Conservation (phyloP, 2,113 vertebrate species). For the Rhombomys opimus region DNA sequence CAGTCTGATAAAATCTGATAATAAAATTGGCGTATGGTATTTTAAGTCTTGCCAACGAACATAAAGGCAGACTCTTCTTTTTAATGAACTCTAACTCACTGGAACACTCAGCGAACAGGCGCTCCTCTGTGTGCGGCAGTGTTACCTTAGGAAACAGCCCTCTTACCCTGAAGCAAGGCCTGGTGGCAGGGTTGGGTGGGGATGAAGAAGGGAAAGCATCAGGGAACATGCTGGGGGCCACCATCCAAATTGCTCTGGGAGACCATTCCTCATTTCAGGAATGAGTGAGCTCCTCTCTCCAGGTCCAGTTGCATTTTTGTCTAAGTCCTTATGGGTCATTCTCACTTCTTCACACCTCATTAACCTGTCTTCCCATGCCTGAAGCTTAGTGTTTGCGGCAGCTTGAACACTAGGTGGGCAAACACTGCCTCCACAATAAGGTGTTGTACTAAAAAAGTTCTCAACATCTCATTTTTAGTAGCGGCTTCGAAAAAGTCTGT, state of each 20-base stretch:
- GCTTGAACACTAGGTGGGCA: background rate
- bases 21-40: background rate
- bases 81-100: background rate
- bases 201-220: background rate
- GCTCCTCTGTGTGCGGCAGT: fast-evolving
- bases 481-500: conserved; percentile 1
- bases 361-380: background rate
- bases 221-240: background rate
- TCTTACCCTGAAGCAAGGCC: background rate
- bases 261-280: background rate
- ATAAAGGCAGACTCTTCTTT: conserved; percentile 12
- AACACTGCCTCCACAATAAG: background rate
- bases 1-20: background rate
- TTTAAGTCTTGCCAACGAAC: background rate
- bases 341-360: background rate
- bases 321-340: background rate
- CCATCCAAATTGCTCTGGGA: background rate
- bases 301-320: background rate
- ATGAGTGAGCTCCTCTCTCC: background rate
- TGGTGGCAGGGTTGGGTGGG: background rate
- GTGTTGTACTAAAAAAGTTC: background rate
- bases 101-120: background rate
- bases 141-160: background rate
- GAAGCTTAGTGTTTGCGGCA: background rate
- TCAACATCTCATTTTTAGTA: background rate